phyloP scores from a whole-genome alignment of 2,888 invertebrate genomes.

The Melanostoma scalare region DNA sequence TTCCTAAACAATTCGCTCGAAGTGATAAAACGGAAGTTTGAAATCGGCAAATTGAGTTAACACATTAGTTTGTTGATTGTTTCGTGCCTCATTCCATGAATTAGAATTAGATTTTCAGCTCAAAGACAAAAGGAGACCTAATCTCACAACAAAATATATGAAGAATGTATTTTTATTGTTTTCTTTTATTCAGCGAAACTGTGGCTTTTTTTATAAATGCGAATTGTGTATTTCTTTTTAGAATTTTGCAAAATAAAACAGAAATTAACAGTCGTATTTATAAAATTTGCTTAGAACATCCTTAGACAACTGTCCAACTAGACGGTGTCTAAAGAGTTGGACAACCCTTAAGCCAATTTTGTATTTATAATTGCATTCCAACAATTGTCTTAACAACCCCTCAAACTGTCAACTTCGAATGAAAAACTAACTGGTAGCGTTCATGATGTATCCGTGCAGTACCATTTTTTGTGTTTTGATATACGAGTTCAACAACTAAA shows the following conservation, averaged over 20 bases:
- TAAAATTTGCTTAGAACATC: too few relatives aligned
- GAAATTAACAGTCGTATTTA: too few relatives aligned
- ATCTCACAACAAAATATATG: constrained; percentile 48
- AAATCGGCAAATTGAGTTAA: constrained; percentile 89
- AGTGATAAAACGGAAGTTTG: constrained; percentile 93
- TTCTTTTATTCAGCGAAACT: constrained; percentile 35
- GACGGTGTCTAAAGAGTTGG: too few relatives aligned
- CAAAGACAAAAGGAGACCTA: constrained; percentile 46
- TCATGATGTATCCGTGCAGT: too few relatives aligned
- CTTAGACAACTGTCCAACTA: too few relatives aligned
- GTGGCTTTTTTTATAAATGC: constrained; percentile 63
- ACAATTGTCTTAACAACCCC: too few relatives aligned
- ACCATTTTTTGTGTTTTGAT: too few relatives aligned
- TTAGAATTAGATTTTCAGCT: constrained; percentile 53
- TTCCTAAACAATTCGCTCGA: constrained; percentile 93
- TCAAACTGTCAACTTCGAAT: too few relatives aligned
- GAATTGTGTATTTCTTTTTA: constrained; percentile 49
- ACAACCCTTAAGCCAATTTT: too few relatives aligned
- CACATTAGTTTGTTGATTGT: constrained; percentile 62
- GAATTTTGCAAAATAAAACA: constrained; percentile 34
- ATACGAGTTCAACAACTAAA: too few relatives aligned
- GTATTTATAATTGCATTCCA: too few relatives aligned
- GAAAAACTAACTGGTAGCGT: too few relatives aligned
- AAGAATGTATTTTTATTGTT: constrained; percentile 43
- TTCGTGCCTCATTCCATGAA: constrained; percentile 65